These are phyloP conservation scores for Campylomormyrus numenius DNA, from an alignment of 2,113 vertebrate genomes.

Conservation along the genomic window DNA sequence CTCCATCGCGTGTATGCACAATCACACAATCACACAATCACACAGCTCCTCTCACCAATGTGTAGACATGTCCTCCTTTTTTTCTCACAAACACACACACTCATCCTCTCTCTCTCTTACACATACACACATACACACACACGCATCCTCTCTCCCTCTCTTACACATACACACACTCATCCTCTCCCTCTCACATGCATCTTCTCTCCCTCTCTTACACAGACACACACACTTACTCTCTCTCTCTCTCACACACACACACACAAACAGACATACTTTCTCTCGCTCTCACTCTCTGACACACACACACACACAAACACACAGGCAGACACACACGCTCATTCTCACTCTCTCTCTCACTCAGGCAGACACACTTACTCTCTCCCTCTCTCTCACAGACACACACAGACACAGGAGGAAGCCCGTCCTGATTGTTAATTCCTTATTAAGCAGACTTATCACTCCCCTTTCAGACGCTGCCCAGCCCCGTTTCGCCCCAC, in stretches of 20 bases:
- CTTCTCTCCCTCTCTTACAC: too few species aligned
- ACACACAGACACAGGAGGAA: background rate
- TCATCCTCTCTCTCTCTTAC: background rate
- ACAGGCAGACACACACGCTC: background rate
- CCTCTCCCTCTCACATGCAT: background rate
- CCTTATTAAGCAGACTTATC: background rate
- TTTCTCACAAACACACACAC: background rate
- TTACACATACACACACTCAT: background rate
- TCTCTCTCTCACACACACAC: too few species aligned
- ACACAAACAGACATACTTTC: too few species aligned
- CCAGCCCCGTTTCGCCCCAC: background rate
- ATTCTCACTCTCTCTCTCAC: background rate
- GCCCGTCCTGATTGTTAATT: slow-evolving; percentile 1
- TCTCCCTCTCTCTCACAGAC: background rate
- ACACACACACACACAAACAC: background rate
- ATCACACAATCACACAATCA: background rate
- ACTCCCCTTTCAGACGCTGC: background rate
- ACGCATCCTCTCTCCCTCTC: background rate
- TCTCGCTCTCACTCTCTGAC: too few species aligned
- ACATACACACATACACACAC: background rate
- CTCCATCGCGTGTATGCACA: background rate
- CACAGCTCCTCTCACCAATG: background rate
- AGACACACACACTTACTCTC: background rate
- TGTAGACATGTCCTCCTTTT: background rate
- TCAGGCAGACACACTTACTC: background rate